Evolutionary conservation across 2,888 invertebrate species (phyloP), one percentile per base, ranked within the genome.

Genomic region (Meganola albula): DNA sequence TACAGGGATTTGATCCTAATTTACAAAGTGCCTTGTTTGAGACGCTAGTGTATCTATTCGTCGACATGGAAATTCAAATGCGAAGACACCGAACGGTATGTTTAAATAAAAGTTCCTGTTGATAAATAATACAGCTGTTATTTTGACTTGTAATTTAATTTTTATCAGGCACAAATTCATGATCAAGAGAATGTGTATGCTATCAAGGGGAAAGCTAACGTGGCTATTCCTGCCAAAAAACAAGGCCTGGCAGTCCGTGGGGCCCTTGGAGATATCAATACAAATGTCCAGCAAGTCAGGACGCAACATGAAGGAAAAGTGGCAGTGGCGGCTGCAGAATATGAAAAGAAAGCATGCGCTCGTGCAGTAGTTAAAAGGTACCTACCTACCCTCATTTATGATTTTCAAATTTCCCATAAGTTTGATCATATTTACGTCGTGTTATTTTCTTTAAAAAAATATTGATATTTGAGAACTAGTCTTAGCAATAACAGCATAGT

Each of bases 181-280:
- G 79, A 84, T 32, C 79, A 79, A 61, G 84, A 85, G 57, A 84
- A 85, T 50, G 44, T 72, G 3, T 67, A 72, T 37, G 68, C 54
- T 3, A 29, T 50, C 4, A 77, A 72, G 54, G 75, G 71, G 8
- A 79, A 82, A 52, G 48, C 49, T 27, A 70, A 65, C 41, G 45
- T 60, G 27, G 7, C 20, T 8, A 30, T 73, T 32, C 66, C 76
- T 3, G 45, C 53, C 0, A 83, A 79, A 40, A 70, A 68, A 7
- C 69, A 64, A 44, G 79, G 75, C 3, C 46, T 74, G 40, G 46
- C 59, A 6, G 59, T 69, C 20, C 74, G 85, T 10, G 83, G 84
- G 9, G 82, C 75, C 22, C 58, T 87, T 14, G 84, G 82, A 6
- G 87, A 86, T 41, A 52, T 85, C 22, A 79, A 74, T 40, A 66